These are phyloP conservation scores for Anorthoa munda DNA, from an alignment of 2,888 invertebrate species.

Conservation along the genomic window DNA sequence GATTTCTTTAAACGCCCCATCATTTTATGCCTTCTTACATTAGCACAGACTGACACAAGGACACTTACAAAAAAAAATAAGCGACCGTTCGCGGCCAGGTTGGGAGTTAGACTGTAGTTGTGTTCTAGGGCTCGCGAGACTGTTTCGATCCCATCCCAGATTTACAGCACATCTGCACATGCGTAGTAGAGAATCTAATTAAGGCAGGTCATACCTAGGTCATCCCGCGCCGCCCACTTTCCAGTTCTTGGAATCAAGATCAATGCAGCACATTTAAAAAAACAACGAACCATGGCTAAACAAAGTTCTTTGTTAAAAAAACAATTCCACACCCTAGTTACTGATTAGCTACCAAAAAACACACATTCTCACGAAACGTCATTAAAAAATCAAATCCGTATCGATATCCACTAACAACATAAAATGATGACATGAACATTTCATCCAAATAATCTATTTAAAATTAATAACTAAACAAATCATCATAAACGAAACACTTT, in stretches of 20 bases:
- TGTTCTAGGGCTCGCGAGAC: neutral
- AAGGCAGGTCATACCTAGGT: conserved; percentile 10
- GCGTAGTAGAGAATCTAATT: conserved; percentile 24
- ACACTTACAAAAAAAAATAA: neutral
- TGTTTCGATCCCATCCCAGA: conserved; percentile 37
- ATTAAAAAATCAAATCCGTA: neutral
- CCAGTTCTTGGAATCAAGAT: conserved; percentile 11
- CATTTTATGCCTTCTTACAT: conserved; percentile 25
- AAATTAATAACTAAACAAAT: neutral
- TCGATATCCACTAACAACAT: neutral
- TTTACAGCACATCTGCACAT: conserved; percentile 41
- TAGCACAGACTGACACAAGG: neutral
- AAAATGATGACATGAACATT: neutral
- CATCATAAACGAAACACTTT: neutral
- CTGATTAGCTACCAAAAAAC: neutral
- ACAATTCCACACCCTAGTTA: neutral
- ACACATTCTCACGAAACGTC: neutral
- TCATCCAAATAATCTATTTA: conserved; percentile 9
- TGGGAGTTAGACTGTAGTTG: conserved; percentile 3
- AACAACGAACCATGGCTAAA: conserved; percentile 26
- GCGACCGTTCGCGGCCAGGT: neutral
- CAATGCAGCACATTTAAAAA: neutral
- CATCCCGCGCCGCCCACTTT: conserved; percentile 6
- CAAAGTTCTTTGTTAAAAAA: neutral
- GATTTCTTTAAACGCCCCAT: neutral